A percentile compares a stretch with the other conserved stretches of the same genome.
phyloP scores from a whole-genome alignment of 1,140 invertebrate genomes.

The Halictus rubicundus region DNA sequence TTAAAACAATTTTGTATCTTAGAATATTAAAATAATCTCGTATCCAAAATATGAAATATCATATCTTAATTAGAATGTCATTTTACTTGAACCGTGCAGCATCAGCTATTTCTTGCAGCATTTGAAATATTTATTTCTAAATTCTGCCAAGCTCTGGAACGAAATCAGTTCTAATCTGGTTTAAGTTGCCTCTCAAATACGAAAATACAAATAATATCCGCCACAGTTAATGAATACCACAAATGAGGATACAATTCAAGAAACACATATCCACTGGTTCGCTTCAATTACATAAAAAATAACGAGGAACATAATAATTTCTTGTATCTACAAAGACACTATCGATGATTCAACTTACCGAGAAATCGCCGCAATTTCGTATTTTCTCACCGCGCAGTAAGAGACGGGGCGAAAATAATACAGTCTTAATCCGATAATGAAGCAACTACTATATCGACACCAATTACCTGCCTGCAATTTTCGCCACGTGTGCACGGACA shows the following conservation, averaged over 20 bases:
- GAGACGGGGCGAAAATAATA: neutral
- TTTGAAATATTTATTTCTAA: no score
- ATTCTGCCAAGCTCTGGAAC: no score
- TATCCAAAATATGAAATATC: no score
- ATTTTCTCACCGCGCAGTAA: no score
- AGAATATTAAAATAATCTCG: no score
- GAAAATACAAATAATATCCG: conserved; percentile 18
- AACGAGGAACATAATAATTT: neutral
- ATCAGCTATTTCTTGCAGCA: no score
- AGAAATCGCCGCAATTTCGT: neutral
- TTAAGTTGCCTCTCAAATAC: neutral
- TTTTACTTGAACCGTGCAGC: no score
- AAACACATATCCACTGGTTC: neutral
- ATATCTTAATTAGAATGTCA: no score
- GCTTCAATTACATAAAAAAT: conserved; percentile 9
- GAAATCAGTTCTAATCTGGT: no score
- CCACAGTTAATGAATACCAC: conserved; percentile 11
- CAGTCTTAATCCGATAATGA: conserved; percentile 15
- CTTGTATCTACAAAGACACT: neutral
- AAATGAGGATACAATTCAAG: neutral
- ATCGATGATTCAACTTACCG: conserved; percentile 7
- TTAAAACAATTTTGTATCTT: no score
- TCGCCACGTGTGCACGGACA: neutral
- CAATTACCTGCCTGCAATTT: conserved; percentile 7
- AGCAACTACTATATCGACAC: neutral